phyloP scores from a whole-genome alignment of 1,140 invertebrate species.

The Ladona fulva region DNA sequence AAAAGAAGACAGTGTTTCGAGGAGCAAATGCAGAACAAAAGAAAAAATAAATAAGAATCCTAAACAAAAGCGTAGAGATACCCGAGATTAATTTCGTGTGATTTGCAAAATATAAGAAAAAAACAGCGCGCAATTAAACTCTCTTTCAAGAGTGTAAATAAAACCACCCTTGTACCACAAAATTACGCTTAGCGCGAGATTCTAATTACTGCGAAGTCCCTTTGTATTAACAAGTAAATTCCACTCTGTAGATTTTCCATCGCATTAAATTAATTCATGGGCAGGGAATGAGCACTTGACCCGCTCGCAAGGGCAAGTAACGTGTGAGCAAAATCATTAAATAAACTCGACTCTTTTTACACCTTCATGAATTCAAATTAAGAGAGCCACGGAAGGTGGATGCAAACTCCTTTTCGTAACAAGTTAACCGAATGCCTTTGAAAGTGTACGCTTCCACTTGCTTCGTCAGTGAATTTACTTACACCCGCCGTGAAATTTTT shows the following conservation, averaged over 20 bases:
- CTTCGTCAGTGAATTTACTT: background rate
- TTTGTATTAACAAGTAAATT: conserved; percentile 8
- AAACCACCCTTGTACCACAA: background rate
- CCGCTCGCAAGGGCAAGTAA: background rate
- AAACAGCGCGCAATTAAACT: too few relatives aligned
- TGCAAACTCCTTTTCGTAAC: background rate
- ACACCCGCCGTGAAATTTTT: background rate
- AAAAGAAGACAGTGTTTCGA: too few relatives aligned
- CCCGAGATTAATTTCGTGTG: too few relatives aligned
- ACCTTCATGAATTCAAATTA: conserved; percentile 7
- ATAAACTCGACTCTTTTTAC: background rate
- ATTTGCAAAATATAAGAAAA: too few relatives aligned
- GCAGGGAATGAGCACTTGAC: background rate
- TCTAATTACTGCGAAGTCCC: background rate
- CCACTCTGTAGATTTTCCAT: conserved; percentile 2
- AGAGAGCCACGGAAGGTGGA: background rate
- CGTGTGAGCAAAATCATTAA: conserved; percentile 1
- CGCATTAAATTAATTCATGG: conserved; percentile 7
- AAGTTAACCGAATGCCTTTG: background rate
- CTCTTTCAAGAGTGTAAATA: too few relatives aligned
- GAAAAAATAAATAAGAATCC: too few relatives aligned
- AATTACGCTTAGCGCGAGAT: background rate
- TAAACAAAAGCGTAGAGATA: too few relatives aligned
- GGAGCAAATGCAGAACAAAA: too few relatives aligned
- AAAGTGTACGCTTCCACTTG: background rate